Evolutionary conservation across 2,113 vertebrate species (phyloP), one percentile per base, ranked within the genome.

Genomic region (Lontra canadensis): DNA sequence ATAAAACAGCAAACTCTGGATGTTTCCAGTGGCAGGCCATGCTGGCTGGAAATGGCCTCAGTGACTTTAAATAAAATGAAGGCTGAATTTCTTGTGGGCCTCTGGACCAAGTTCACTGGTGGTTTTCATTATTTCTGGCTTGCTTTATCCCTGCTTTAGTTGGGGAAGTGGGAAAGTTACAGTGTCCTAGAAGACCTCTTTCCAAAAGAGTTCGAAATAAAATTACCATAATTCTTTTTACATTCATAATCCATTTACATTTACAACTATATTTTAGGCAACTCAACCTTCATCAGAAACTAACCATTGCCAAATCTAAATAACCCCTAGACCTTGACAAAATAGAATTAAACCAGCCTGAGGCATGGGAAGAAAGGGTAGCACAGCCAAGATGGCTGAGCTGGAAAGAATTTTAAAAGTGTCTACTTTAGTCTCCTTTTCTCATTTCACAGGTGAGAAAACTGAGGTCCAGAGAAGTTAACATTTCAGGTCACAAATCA

Each of bases 201-300:
- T 69, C 49, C 55, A 90, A 49, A 42, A 82, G 44, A 59, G 29
- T 52, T 78, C 39, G 15, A 92, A 82, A 44, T 55, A 92, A 82
- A 96, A 81, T 87, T 13, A 31, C 71, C 29, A 73, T 34, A 63
- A 84, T 57, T 10, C 29, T 85, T 94, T 97, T 91, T 74, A 76
- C 23, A 96, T 81, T n/a, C 26, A 87, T 47, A 95, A 92, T 73
- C 14, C 36, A 93, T 82, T 84, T 79, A 78, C 4, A 93, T 39
- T 34, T 71, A 47, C 23, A 93, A 47, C 21, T 73, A n/a, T 14
- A 65, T 71, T 88, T 95, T 79, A 87, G 26, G 67, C 67, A 93
- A 91, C 42, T 20, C 21, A 44, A 69, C 2, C 10, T 80, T 65
- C 31, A 71, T n/a, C 44, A 79, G 67, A 92, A 96, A 96, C 67